Percentiles rank a stretch among this genome's conserved stretches.
phyloP scores from a whole-genome alignment of 23 tunicate genomes.

The Styela plicata region DNA sequence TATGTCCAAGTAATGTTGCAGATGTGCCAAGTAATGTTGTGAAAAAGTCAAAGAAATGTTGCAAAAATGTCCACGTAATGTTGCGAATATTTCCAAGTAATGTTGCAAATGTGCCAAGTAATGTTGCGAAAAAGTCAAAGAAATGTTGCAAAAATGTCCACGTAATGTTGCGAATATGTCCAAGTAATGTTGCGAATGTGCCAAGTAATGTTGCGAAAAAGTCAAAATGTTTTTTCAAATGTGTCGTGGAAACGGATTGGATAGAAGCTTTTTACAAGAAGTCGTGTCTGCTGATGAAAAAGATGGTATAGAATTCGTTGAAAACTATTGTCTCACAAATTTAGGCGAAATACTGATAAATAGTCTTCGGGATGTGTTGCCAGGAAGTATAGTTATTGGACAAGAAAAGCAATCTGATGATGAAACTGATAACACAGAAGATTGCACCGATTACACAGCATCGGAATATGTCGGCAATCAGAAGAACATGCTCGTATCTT shows the following conservation, averaged over 20 bases:
- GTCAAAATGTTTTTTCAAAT: constrained; percentile 21
- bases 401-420: neutral
- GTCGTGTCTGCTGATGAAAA: neutral
- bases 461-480: neutral
- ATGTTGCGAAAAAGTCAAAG: too few species aligned
- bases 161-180: too few species aligned
- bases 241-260: neutral
- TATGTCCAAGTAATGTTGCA: too few species aligned
- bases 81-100: too few species aligned
- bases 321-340: neutral
- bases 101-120: too few species aligned
- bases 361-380: neutral
- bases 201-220: too few species aligned
- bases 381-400: neutral
- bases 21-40: too few species aligned
- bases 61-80: too few species aligned
- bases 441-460: neutral
- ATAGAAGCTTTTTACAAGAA: neutral
- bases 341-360: neutral
- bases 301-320: neutral
- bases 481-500: neutral
- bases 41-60: too few species aligned
- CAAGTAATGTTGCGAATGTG: too few species aligned
- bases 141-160: too few species aligned
- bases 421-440: neutral